Percentiles rank a stretch among this genome's conserved stretches.
phyloP scores from a whole-genome alignment of 2,113 vertebrate species.

The Nansenia antarctica region DNA sequence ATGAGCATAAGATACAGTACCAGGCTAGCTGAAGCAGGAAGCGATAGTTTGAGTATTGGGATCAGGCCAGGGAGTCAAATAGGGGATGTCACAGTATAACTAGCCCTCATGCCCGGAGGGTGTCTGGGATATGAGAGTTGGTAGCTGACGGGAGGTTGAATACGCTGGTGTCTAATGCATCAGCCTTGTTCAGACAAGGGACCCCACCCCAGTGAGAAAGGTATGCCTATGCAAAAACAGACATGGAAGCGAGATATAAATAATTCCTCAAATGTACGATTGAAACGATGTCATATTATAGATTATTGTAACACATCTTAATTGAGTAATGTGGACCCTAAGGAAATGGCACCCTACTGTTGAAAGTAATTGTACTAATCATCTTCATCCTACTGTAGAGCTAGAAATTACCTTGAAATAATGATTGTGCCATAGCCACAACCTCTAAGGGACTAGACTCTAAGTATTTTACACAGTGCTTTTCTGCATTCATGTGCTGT shows the following conservation, averaged over 20 bases:
- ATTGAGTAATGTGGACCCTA: neutral
- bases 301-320: neutral
- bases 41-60: neutral
- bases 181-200: neutral
- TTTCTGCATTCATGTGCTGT: slow-evolving; percentile 22
- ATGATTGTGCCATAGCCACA: neutral
- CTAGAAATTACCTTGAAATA: neutral
- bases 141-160: neutral
- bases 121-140: neutral
- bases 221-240: neutral
- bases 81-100: slow-evolving; percentile 34
- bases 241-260: neutral
- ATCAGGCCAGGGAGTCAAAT: slow-evolving; percentile 22
- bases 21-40: slow-evolving; percentile 9
- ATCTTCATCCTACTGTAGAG: slow-evolving; percentile 26
- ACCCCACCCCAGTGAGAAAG: neutral
- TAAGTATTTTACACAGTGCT: slow-evolving; percentile 27
- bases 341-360: too few relatives aligned
- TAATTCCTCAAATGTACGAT: too few relatives aligned
- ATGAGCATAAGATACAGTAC: slow-evolving; percentile 26
- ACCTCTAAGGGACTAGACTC: neutral
- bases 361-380: neutral
- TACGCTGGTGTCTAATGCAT: slow-evolving; percentile 7
- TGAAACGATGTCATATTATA: neutral
- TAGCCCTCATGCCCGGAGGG: neutral